Percentiles rank a stretch among this genome's conserved stretches.
These are phyloP conservation scores for Enteromius mattozi DNA, from an alignment of 2,797 vertebrate genomes.

Conservation along the genomic window DNA sequence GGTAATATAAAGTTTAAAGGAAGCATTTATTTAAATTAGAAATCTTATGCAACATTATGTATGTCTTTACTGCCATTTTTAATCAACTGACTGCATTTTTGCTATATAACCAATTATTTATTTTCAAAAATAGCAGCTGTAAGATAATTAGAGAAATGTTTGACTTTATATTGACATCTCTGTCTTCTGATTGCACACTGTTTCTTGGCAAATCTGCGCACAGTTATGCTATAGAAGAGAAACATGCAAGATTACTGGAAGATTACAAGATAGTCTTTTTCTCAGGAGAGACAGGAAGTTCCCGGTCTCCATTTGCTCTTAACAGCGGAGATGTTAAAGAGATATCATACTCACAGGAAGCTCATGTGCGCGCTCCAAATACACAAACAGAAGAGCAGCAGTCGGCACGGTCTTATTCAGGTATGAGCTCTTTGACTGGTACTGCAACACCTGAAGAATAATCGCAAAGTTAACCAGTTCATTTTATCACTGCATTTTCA, in stretches of 20 bases:
- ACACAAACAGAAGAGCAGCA: slow-evolving; percentile 84
- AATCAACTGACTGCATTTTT: background rate
- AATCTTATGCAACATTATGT: background rate
- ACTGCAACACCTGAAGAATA: slow-evolving; percentile 81
- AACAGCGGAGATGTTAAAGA: background rate
- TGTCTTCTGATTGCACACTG: background rate
- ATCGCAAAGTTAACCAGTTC: background rate
- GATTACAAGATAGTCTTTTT: background rate
- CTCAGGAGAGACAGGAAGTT: background rate
- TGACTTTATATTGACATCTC: background rate
- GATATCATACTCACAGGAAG: slow-evolving; percentile 81
- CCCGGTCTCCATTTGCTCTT: background rate
- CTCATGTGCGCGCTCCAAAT: slow-evolving; percentile 82
- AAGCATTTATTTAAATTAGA: background rate
- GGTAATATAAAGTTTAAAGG: background rate
- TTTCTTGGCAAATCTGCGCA: background rate
- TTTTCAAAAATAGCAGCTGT: background rate
- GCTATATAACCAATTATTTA: background rate
- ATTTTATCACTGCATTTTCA: slow-evolving; percentile 10
- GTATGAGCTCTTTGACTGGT: slow-evolving; percentile 83
- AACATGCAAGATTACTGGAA: background rate
- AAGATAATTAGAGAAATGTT: background rate
- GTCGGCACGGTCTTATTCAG: slow-evolving; percentile 83
- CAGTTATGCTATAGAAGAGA: background rate
- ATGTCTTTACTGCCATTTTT: background rate